Evolutionary conservation across 2,113 vertebrate species (phyloP).

Genomic region (Chloebia gouldiae): DNA sequence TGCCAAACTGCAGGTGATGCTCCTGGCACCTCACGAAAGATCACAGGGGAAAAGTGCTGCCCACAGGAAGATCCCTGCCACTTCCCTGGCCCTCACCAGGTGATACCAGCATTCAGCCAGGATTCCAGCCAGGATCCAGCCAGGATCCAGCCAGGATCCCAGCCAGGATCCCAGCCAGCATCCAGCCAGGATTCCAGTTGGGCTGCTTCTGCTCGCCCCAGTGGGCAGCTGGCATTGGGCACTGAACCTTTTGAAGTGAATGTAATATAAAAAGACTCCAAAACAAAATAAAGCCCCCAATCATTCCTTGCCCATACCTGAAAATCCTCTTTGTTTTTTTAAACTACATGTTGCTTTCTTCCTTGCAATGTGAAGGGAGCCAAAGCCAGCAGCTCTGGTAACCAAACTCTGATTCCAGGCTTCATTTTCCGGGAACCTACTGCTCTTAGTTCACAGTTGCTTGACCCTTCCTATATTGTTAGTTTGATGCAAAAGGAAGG

Average conservation of each 20-base stretch:
- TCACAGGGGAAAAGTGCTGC: neutral
- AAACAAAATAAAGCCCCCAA: neutral
- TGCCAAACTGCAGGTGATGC: neutral
- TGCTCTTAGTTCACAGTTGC: neutral
- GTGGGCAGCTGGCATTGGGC: neutral
- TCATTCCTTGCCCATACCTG: neutral
- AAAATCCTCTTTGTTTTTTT: neutral
- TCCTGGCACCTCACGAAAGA: neutral
- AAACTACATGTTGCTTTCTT: neutral
- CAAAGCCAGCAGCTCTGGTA: neutral
- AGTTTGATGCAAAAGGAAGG: neutral
- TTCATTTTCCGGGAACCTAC: neutral
- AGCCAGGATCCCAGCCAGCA: neutral
- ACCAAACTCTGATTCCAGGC: neutral
- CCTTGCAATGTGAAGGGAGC: neutral
- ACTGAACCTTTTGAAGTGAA: neutral
- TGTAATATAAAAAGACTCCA: neutral
- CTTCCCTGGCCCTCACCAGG: conserved; percentile 17
- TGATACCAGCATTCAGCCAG: conserved; percentile 48
- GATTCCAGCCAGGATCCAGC: neutral
- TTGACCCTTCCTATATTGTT: neutral
- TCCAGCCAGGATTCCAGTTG: neutral
- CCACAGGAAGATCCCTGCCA: neutral
- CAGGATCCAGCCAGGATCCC: neutral
- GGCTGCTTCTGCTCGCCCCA: neutral